A percentile compares a stretch with the other conserved stretches of the same genome.
These are phyloP conservation scores for Crossaster papposus DNA, from an alignment of 53 echinoderm and acorn worm genomes.

Conservation along the genomic window DNA sequence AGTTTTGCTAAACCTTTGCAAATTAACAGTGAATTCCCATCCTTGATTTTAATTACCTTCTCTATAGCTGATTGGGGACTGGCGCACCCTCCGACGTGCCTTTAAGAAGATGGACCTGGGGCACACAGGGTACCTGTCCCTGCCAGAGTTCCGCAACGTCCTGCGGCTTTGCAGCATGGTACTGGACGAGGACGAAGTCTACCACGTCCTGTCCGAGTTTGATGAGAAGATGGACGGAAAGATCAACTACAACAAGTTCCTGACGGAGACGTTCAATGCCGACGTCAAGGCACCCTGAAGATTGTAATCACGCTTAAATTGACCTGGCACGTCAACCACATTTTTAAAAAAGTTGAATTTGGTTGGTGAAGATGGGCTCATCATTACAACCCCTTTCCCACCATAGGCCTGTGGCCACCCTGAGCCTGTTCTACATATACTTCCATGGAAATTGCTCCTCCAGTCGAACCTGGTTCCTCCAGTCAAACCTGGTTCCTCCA, in stretches of 20 bases:
- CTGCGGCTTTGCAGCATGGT: slow-evolving; percentile 85
- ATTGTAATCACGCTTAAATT: neutral
- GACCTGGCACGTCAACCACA: neutral
- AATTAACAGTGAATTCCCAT: too few species aligned
- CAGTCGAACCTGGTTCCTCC: too few species aligned
- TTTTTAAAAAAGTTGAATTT: too few species aligned
- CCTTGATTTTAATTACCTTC: neutral
- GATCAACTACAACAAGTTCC: slow-evolving; percentile 97
- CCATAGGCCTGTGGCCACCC: too few species aligned
- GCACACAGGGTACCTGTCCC: slow-evolving; percentile 86
- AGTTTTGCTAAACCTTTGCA: too few species aligned
- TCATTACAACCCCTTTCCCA: too few species aligned
- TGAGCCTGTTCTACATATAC: too few species aligned
- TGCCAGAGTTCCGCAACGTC: slow-evolving; percentile 93
- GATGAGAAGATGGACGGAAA: slow-evolving; percentile 95
- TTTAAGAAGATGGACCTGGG: slow-evolving; percentile 92
- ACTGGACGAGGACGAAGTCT: slow-evolving; percentile 90
- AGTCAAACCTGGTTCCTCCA: too few species aligned
- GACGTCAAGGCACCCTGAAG: slow-evolving; percentile 64
- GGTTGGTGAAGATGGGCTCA: too few species aligned
- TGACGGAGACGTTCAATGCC: slow-evolving; percentile 83
- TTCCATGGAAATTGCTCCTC: too few species aligned
- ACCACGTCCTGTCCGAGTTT: slow-evolving; percentile 96
- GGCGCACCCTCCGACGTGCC: slow-evolving; percentile 86
- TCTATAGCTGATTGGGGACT: slow-evolving; percentile 91